Conservation (phyloP, 2,888 invertebrate genomes). For the Ectobius pallidus region DNA sequence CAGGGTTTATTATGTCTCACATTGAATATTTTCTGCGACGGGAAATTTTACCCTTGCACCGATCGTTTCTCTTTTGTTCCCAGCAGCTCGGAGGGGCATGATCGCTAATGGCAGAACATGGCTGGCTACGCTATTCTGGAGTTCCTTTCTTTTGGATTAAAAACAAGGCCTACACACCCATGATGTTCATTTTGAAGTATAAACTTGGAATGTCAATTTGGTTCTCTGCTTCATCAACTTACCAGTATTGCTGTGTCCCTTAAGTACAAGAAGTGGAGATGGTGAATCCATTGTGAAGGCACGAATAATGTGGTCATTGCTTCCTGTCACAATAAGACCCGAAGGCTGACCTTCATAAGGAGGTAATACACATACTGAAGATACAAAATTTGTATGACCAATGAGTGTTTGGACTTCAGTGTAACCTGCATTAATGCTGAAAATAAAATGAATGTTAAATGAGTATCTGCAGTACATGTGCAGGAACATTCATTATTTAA, state of each 20-base stretch:
- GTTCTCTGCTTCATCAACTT: too few species aligned
- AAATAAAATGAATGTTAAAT: conserved; percentile 46
- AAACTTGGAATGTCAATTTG: too few species aligned
- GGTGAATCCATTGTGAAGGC: conserved; percentile 76
- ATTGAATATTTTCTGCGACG: too few species aligned
- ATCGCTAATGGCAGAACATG: too few species aligned
- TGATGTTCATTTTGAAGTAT: too few species aligned
- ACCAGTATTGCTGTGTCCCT: conserved; percentile 80
- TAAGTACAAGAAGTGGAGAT: conserved; percentile 69
- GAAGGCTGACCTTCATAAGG: conserved; percentile 72
- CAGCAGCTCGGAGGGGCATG: too few species aligned
- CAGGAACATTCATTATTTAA: background rate
- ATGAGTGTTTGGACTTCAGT: conserved; percentile 69
- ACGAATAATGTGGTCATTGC: conserved; percentile 85
- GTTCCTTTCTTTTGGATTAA: too few species aligned
- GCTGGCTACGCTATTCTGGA: too few species aligned
- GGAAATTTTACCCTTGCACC: too few species aligned
- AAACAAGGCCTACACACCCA: too few species aligned
- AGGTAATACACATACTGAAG: conserved; percentile 77
- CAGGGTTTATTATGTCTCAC: too few species aligned
- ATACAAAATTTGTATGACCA: conserved; percentile 87
- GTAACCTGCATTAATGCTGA: conserved; percentile 66
- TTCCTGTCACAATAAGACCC: conserved; percentile 85
- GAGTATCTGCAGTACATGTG: background rate
- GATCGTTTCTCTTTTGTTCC: too few species aligned